These are phyloP conservation scores for Nymphalis io DNA, from an alignment of 1,140 invertebrate genomes.

Conservation along the genomic window DNA sequence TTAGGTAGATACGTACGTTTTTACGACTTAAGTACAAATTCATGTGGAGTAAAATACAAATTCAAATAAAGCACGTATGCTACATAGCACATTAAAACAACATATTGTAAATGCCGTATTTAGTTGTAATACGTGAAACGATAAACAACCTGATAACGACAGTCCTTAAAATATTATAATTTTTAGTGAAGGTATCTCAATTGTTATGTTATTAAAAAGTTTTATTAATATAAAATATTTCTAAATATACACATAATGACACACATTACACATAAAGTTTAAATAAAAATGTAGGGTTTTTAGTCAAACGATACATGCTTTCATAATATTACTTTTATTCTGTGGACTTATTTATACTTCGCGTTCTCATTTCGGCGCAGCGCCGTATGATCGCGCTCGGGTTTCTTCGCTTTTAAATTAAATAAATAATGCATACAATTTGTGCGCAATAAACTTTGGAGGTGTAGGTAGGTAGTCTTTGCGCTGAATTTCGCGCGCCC, in stretches of 20 bases:
- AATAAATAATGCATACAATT: conserved; percentile 80
- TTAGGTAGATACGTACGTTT: conserved; percentile 3
- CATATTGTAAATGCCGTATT: background rate
- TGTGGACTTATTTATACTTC: conserved; percentile 48
- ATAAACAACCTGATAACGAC: background rate
- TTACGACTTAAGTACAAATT: conserved; percentile 13
- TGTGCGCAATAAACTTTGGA: conserved; percentile 75
- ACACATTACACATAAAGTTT: background rate
- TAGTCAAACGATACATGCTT: background rate
- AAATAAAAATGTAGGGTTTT: background rate
- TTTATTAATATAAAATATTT: no score
- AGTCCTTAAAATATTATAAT: background rate
- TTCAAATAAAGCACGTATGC: background rate
- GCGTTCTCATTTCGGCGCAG: conserved; percentile 61
- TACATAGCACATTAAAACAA: conserved; percentile 3
- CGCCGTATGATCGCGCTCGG: conserved; percentile 67
- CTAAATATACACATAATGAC: no score
- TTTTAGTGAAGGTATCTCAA: background rate
- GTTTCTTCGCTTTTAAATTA: conserved; percentile 79
- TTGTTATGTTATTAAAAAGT: no score
- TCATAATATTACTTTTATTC: conserved; percentile 37
- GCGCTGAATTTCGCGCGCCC: conserved; percentile 64
- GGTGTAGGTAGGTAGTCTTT: conserved; percentile 69
- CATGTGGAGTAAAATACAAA: background rate
- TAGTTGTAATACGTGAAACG: background rate